A percentile compares a stretch with the other conserved stretches of the same genome.
These are phyloP conservation scores for Calypte anna DNA, from an alignment of 2,113 vertebrate genomes.

Conservation along the genomic window DNA sequence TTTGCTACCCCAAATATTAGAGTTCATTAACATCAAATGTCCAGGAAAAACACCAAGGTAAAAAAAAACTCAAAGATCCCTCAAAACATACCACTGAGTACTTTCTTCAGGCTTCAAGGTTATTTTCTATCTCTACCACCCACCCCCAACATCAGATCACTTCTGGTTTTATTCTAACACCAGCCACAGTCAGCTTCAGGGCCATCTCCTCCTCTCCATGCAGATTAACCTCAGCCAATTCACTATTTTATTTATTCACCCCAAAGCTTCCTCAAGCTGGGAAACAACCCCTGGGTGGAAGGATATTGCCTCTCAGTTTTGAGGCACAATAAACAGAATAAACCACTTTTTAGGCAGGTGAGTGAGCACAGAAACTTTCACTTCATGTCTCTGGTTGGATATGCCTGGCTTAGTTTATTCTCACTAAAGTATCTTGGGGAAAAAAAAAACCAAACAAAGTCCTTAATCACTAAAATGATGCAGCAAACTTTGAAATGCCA, in stretches of 20 bases:
- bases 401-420: not conserved
- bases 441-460: not conserved
- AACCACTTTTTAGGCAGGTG: not conserved
- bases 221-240: not conserved
- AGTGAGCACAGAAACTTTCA: not conserved
- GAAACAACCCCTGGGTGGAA: not conserved
- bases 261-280: not conserved
- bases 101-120: not conserved
- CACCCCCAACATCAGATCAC: not conserved
- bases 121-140: slow-evolving; percentile 22
- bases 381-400: not conserved
- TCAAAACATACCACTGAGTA: not conserved
- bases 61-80: not conserved
- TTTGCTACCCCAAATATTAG: not conserved
- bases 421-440: not conserved
- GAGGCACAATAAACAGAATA: not conserved
- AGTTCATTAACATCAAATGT: not conserved
- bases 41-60: not conserved
- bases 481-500: not conserved
- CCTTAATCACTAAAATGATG: not conserved
- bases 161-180: not conserved
- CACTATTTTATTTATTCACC: not conserved
- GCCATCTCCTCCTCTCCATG: not conserved
- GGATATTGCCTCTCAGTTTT: not conserved
- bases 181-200: not conserved